These are phyloP conservation scores for Drosophila nebulosa DNA, from an alignment of 1,140 invertebrate species.

Conservation along the genomic window DNA sequence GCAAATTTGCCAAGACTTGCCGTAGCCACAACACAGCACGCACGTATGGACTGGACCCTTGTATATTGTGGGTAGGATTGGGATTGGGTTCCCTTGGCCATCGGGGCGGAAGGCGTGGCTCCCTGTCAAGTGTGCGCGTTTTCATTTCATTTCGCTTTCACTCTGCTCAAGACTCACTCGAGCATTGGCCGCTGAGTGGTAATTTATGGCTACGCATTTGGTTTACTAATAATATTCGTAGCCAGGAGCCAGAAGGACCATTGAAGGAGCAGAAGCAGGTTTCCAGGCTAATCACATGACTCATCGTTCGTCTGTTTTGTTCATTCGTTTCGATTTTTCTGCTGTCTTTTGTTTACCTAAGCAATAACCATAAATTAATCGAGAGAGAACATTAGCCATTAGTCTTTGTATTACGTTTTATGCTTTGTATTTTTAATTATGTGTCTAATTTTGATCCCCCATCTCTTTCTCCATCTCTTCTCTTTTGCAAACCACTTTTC, in stretches of 20 bases:
- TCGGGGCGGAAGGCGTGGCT: background rate
- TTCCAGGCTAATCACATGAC: slow-evolving; percentile 24
- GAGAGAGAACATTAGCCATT: slow-evolving; percentile 55
- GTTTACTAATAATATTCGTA: slow-evolving; percentile 68
- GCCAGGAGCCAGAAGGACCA: background rate
- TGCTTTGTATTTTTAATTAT: slow-evolving; percentile 78
- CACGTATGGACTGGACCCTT: slow-evolving; percentile 40
- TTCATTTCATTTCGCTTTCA: slow-evolving; percentile 61
- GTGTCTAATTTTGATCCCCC: slow-evolving; percentile 60
- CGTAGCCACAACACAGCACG: slow-evolving; percentile 36
- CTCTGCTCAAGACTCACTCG: slow-evolving; percentile 52
- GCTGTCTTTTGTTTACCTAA: slow-evolving; percentile 70
- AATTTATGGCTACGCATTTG: slow-evolving; percentile 78
- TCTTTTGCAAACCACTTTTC: background rate
- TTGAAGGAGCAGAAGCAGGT: background rate
- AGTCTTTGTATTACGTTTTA: slow-evolving; percentile 45
- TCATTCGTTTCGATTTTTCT: slow-evolving; percentile 41
- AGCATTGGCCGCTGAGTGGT: slow-evolving; percentile 60
- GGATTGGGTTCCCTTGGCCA: slow-evolving; percentile 1
- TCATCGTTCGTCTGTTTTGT: background rate
- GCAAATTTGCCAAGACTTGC: slow-evolving; percentile 66
- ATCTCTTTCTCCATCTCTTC: background rate
- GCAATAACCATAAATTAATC: slow-evolving; percentile 79
- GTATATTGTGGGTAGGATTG: background rate
- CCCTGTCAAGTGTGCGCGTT: slow-evolving; percentile 41